Base-by-base conservation (phyloP, 2,113 vertebrate species). In the Paradisaea rubra region DNA sequence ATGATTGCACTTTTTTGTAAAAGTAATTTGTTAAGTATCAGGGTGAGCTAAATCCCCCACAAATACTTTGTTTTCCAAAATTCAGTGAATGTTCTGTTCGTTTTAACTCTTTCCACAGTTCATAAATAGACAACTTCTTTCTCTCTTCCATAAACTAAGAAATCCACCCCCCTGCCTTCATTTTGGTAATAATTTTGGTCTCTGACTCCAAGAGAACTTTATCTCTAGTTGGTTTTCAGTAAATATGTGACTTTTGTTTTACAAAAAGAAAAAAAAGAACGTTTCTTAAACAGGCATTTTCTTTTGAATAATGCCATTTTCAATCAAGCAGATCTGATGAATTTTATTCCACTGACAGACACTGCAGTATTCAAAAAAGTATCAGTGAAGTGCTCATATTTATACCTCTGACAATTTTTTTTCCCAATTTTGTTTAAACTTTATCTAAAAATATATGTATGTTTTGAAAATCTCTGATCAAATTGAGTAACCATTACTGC, bases 141-240 rank as follows among this genome's bases (percentile, higher is more conserved):
- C 5, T 64, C 7, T 69, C 6, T 66, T 39, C 15, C 3, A 22
- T 69, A 54, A 72, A 52, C 5, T 57, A 70, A 41, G n/a, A 25
- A 12, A 54, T 31, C 13, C 3, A 2, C 2, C 6, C 3, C 13
- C 3, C 13, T 6, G 6, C 3, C 10, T 25, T 88, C 13, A 44
- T 57, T 89, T 60, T 56, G 9, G 4, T 52, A 60, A 54, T 20
- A 66, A 50, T 74, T 61, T 66, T 78, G 33, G 7, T 53, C 11
- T 64, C 25, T 30, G 24, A 18, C 11, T 84, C 6, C n/a, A 77
- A 81, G 10, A 65, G 1, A 4, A 20, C 4, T 49, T 88, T 56
- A 19, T 57, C 4, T 61, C 10, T 0, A 61, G 25, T 11, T 61
- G 9, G 0, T 23, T 86, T 88, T 42, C 30, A n/a, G 31, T 37